These are phyloP conservation scores for Phalera bucephala DNA, from an alignment of 2,888 invertebrate genomes.

Conservation along the genomic window DNA sequence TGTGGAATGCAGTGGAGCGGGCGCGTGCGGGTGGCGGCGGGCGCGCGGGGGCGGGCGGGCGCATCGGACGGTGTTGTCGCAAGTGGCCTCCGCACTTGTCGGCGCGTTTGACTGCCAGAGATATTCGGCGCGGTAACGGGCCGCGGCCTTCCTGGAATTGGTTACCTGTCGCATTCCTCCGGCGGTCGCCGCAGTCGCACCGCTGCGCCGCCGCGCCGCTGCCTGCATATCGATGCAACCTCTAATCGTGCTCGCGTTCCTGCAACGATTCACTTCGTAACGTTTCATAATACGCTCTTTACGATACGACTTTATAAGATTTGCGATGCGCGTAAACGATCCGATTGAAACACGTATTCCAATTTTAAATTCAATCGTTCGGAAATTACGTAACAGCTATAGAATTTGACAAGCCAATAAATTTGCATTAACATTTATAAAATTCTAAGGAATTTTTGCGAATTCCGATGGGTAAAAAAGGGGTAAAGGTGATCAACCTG, in stretches of 20 bases:
- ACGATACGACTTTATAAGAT: constrained; percentile 18
- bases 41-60: constrained; percentile 42
- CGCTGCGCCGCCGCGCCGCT: constrained; percentile 25
- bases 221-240: constrained; percentile 59
- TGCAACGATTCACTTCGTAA: constrained; percentile 31
- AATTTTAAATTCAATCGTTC: neutral
- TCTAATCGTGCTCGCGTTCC: constrained; percentile 48
- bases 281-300: constrained; percentile 19
- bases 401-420: neutral
- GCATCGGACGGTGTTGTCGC: constrained; percentile 77
- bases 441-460: neutral
- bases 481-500: too few relatives aligned
- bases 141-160: constrained; percentile 82
- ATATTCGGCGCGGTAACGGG: constrained; percentile 83
- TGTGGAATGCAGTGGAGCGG: constrained; percentile 67
- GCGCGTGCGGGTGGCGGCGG: constrained; percentile 20
- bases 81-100: constrained; percentile 80
- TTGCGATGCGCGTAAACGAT: constrained; percentile 3
- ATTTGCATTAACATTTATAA: constrained; percentile 1
- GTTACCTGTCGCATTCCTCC: constrained; percentile 82
- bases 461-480: neutral
- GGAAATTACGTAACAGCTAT: neutral
- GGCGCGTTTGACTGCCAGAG: constrained; percentile 80
- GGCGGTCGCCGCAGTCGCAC: constrained; percentile 61
- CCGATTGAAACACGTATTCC: neutral